A percentile compares a stretch with the other conserved stretches of the same genome.
phyloP scores from a whole-genome alignment of 2,797 vertebrate species.

The Enteromius treurensis region DNA sequence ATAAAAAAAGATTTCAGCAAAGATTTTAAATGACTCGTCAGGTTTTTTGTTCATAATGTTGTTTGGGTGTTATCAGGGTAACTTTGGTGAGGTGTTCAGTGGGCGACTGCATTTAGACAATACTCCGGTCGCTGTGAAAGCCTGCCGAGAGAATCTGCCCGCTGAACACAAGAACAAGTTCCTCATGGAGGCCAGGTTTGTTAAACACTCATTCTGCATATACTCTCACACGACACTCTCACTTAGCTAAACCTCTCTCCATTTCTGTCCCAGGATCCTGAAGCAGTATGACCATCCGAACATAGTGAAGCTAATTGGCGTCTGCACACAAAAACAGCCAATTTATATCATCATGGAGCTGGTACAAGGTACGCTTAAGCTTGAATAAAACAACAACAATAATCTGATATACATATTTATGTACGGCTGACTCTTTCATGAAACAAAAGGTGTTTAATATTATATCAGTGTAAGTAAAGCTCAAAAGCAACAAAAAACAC shows the following conservation, averaged over 20 bases:
- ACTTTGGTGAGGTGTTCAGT: constrained; percentile 95
- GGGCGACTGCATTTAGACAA: constrained; percentile 86
- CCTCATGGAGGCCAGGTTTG: constrained; percentile 93
- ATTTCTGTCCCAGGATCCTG: constrained; percentile 82
- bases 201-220: neutral
- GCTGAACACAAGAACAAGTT: constrained; percentile 92
- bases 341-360: constrained; percentile 99
- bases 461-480: neutral
- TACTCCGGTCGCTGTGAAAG: constrained; percentile 89
- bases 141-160: constrained; percentile 90
- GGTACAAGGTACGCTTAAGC: constrained; percentile 81
- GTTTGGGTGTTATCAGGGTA: constrained; percentile 80
- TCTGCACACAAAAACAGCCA: constrained; percentile 96
- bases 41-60: neutral
- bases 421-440: neutral
- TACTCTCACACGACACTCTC: constrained; percentile 1
- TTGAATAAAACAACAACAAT: neutral
- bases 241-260: neutral
- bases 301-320: constrained; percentile 92
- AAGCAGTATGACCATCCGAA: constrained; percentile 96
- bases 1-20: neutral
- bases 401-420: neutral
- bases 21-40: neutral
- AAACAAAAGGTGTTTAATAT: neutral
- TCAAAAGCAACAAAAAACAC: neutral